Evolutionary conservation across 2,888 invertebrate species (phyloP).

Genomic region (Eurytoma adleriae): DNA sequence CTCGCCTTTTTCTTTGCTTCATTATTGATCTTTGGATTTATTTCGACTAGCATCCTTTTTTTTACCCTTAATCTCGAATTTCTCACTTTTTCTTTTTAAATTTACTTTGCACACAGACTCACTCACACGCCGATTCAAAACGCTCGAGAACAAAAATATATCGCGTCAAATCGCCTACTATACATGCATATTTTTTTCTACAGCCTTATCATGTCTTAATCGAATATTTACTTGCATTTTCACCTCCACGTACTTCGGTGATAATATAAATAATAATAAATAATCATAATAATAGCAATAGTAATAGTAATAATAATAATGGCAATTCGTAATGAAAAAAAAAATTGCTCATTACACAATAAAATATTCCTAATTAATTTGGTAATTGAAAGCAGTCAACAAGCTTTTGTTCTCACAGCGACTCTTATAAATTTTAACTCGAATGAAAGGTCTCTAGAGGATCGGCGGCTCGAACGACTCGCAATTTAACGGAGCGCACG

Average conservation of each 20-base stretch:
- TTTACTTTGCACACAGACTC: conserved; percentile 18
- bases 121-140: conserved; percentile 32
- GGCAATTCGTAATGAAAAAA: conserved; percentile 19
- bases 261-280: conserved; percentile 1
- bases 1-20: conserved; percentile 20
- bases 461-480: conserved; percentile 1
- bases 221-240: conserved; percentile 43
- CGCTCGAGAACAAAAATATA: conserved; percentile 55
- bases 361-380: conserved; percentile 10
- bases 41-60: conserved; percentile 46
- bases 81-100: conserved; percentile 20
- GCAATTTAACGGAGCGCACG: background rate
- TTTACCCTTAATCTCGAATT: conserved; percentile 31
- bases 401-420: conserved; percentile 19
- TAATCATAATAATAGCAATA: background rate
- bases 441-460: conserved; percentile 10
- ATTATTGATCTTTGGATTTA: conserved; percentile 39
- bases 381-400: conserved; percentile 21
- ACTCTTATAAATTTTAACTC: conserved; percentile 1
- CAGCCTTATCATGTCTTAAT: conserved; percentile 64
- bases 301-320: too few relatives aligned
- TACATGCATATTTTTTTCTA: conserved; percentile 64
- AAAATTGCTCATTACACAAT: conserved; percentile 10
- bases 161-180: conserved; percentile 61
- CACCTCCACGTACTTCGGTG: background rate